phyloP scores from a whole-genome alignment of 1,140 invertebrate species.

The Xylocopa sonorina region DNA sequence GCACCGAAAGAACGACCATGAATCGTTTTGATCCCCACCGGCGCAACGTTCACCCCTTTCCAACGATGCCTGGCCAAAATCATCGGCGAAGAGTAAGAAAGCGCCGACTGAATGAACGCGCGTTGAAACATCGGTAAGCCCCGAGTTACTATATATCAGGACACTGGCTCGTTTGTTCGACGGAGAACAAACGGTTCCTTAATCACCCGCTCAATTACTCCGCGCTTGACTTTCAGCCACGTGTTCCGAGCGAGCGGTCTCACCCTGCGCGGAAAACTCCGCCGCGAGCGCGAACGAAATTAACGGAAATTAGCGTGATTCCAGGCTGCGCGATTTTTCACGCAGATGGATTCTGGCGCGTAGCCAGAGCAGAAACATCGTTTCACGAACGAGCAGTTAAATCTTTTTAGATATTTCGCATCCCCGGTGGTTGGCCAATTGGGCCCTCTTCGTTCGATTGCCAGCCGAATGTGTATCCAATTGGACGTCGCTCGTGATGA shows the following conservation, averaged over 20 bases:
- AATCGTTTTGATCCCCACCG: neutral
- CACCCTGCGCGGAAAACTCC: neutral
- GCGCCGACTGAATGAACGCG: neutral
- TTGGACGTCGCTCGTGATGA: neutral
- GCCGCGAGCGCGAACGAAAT: neutral
- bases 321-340: conserved; percentile 19
- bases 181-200: conserved; percentile 13
- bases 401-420: conserved; percentile 11
- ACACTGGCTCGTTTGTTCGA: neutral
- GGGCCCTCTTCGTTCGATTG: conserved; percentile 1
- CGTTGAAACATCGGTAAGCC: neutral
- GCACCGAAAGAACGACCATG: neutral
- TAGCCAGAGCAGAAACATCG: neutral
- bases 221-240: neutral
- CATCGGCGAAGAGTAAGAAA: neutral
- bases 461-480: neutral
- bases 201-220: conserved; percentile 7
- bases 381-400: conserved; percentile 12
- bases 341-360: conserved; percentile 7
- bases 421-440: neutral
- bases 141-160: neutral
- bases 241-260: neutral
- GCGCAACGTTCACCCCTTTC: no score
- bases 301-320: conserved; percentile 14
- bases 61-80: neutral